Conservation (phyloP, 2,888 invertebrate species). For the Calliopum simillimum region DNA sequence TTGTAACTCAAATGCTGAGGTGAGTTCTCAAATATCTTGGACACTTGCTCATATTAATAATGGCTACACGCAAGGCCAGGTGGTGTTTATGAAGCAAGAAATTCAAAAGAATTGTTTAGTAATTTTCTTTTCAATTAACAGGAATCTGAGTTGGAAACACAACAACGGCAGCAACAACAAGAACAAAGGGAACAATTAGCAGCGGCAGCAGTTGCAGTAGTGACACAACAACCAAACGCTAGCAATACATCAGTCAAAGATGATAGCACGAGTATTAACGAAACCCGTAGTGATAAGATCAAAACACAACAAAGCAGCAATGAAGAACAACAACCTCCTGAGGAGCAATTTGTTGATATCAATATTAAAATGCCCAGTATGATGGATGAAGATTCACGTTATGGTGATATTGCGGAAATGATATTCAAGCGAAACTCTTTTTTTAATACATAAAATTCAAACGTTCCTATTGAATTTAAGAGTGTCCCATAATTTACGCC, state of each 20-base stretch:
- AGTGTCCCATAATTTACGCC: too few relatives aligned
- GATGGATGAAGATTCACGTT: slow-evolving; percentile 8
- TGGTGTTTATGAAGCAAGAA: background rate
- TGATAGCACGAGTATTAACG: background rate
- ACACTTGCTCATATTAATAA: slow-evolving; percentile 7
- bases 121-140: too few relatives aligned
- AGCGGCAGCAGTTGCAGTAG: too few relatives aligned
- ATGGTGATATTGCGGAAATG: slow-evolving; percentile 25
- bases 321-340: background rate
- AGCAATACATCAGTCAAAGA: background rate
- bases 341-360: slow-evolving; percentile 8
- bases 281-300: background rate
- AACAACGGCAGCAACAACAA: too few relatives aligned
- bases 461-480: too few relatives aligned
- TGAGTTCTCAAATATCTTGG: slow-evolving; percentile 32
- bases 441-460: too few relatives aligned
- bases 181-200: too few relatives aligned
- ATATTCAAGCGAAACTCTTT: slow-evolving; percentile 16
- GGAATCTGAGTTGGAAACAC: too few relatives aligned
- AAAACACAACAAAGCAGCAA: background rate
- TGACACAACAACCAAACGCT: background rate
- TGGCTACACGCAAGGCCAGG: background rate
- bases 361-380: background rate
- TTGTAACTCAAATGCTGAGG: slow-evolving; percentile 14
- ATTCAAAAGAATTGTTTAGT: background rate